Evolutionary conservation across 1,140 invertebrate genomes (phyloP).

Genomic region (Aphaenogaster rudis): DNA sequence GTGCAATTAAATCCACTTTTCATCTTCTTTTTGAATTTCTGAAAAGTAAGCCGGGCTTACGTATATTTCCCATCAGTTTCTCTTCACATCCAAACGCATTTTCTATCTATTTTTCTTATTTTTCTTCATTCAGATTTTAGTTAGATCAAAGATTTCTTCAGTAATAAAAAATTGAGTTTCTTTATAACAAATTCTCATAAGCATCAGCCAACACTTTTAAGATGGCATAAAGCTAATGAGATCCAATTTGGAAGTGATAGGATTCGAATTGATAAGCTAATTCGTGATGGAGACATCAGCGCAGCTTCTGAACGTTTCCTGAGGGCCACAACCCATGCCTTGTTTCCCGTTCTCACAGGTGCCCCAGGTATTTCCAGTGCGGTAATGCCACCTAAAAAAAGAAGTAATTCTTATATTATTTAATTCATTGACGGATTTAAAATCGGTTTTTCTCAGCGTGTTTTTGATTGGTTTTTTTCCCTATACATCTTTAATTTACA

Average conservation of each 20-base stretch:
- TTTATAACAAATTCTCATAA: not conserved
- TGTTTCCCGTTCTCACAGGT: slow-evolving; percentile 84
- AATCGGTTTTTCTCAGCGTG: not conserved
- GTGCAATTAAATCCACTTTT: not conserved
- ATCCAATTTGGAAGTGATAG: not conserved
- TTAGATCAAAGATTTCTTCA: not conserved
- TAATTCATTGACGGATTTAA: not conserved
- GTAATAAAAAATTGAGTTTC: not conserved
- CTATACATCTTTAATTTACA: not conserved
- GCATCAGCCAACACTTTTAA: not conserved
- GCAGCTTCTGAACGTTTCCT: slow-evolving; percentile 91
- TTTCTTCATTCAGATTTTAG: not conserved
- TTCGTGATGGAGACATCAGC: slow-evolving; percentile 89
- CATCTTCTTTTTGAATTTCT: not conserved
- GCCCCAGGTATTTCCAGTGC: slow-evolving; percentile 88
- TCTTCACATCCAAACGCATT: not conserved
- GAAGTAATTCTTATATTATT: not conserved
- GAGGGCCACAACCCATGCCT: slow-evolving; percentile 88
- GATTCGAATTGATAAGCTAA: not conserved
- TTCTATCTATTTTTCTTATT: not conserved
- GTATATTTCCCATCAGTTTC: not conserved
- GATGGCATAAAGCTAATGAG: not conserved
- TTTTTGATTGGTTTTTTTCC: not conserved
- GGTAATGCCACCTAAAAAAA: slow-evolving; percentile 89
- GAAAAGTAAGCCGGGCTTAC: not conserved